Conservation (phyloP, 2,113 vertebrate genomes). For the Eudorcas thomsonii region DNA sequence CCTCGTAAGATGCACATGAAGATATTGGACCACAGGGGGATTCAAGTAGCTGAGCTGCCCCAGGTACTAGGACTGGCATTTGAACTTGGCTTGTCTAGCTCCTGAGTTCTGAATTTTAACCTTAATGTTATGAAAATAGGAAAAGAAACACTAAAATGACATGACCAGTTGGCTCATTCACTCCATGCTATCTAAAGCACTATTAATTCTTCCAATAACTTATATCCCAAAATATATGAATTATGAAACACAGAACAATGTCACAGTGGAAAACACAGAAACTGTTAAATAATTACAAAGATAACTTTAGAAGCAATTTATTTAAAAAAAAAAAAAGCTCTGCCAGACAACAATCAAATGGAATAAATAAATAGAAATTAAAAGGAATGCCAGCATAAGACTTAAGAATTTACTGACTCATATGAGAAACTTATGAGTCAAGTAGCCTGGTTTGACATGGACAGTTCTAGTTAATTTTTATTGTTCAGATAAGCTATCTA, state of each 20-base stretch:
- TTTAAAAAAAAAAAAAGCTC: no score
- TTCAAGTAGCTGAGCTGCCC: background rate
- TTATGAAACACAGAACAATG: background rate
- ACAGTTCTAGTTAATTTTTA: background rate
- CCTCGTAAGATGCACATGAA: background rate
- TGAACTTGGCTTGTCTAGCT: background rate
- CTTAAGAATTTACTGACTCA: background rate
- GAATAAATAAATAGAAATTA: background rate
- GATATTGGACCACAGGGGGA: background rate
- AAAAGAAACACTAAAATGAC: background rate
- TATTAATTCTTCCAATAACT: background rate
- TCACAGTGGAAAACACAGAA: no score
- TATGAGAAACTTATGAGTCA: background rate
- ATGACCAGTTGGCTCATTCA: background rate
- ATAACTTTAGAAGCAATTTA: no score
- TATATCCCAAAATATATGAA: background rate
- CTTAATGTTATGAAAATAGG: background rate
- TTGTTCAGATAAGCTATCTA: background rate
- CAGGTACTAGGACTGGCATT: rapidly evolving
- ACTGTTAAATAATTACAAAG: no score
- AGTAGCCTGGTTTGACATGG: background rate
- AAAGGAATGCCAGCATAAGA: background rate
- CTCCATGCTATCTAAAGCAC: background rate
- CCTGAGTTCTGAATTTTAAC: background rate
- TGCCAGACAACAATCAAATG: no score